phyloP scores from a whole-genome alignment of 1,140 invertebrate species.

The Euwallacea fornicatus region DNA sequence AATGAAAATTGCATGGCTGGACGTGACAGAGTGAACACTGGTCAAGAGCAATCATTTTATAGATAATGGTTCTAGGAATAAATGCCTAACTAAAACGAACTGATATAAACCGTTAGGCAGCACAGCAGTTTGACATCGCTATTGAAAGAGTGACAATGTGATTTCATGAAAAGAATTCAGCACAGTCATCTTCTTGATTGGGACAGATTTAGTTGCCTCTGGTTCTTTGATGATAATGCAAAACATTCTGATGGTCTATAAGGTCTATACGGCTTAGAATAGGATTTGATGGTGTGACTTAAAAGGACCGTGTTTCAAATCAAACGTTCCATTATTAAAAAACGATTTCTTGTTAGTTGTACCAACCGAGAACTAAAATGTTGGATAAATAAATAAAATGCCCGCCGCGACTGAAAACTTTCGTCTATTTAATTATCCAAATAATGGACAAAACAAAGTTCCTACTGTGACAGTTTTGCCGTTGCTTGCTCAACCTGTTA shows the following conservation, averaged over 20 bases:
- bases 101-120: constrained; percentile 34
- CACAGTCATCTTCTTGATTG: constrained; percentile 44
- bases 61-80: constrained; percentile 35
- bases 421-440: constrained; percentile 19
- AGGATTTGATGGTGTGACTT: constrained; percentile 11
- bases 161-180: constrained; percentile 43
- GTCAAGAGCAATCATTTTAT: constrained; percentile 12
- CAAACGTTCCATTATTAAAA: no score
- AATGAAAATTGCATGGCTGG: background rate
- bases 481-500: constrained; percentile 21
- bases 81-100: constrained; percentile 17
- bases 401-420: background rate
- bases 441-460: constrained; percentile 25
- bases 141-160: constrained; percentile 44
- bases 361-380: no score
- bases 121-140: constrained; percentile 38
- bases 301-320: background rate
- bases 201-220: constrained; percentile 44
- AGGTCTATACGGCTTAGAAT: constrained; percentile 16
- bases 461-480: constrained; percentile 27
- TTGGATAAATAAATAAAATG: no score
- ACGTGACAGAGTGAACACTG: background rate
- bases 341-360: no score
- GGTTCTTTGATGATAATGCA: constrained; percentile 41
- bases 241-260: constrained; percentile 34